These are phyloP conservation scores for Agrotis segetum DNA, from an alignment of 2,888 invertebrate genomes.

Conservation along the genomic window DNA sequence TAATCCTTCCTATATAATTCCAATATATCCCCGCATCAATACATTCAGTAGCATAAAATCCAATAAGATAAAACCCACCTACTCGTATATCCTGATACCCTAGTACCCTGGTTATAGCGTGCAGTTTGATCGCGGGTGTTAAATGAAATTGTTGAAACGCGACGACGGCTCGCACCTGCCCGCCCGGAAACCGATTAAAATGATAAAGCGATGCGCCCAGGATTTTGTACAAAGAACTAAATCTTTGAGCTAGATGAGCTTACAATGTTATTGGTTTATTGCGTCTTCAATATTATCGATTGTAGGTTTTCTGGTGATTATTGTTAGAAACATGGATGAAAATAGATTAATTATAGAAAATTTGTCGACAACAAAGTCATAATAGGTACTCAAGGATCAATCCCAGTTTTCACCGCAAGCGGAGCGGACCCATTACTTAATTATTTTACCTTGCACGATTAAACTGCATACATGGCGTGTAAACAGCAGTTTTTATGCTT, in stretches of 20 bases:
- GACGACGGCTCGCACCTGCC: conserved; percentile 80
- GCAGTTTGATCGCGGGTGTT: conserved; percentile 62
- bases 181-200: conserved; percentile 85
- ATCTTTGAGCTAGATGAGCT: conserved; percentile 53
- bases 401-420: too few species aligned
- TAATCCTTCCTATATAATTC: conserved; percentile 15
- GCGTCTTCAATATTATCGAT: not conserved
- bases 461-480: too few species aligned
- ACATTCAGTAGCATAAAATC: conserved; percentile 26
- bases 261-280: too few species aligned
- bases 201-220: conserved; percentile 80
- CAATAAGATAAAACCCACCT: conserved; percentile 44
- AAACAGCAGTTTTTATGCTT: too few species aligned
- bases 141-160: conserved; percentile 77
- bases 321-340: not conserved
- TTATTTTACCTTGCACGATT: too few species aligned
- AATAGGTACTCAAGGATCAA: too few species aligned
- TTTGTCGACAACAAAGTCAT: too few species aligned
- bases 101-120: conserved; percentile 47
- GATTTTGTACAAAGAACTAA: conserved; percentile 55
- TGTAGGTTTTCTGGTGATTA: not conserved
- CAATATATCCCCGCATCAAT: conserved; percentile 26
- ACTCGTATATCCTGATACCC: conserved; percentile 30
- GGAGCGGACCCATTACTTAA: too few species aligned
- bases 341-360: not conserved